Evolutionary conservation across 2,797 vertebrate species (phyloP).

Genomic region (Buceros bicornis): DNA sequence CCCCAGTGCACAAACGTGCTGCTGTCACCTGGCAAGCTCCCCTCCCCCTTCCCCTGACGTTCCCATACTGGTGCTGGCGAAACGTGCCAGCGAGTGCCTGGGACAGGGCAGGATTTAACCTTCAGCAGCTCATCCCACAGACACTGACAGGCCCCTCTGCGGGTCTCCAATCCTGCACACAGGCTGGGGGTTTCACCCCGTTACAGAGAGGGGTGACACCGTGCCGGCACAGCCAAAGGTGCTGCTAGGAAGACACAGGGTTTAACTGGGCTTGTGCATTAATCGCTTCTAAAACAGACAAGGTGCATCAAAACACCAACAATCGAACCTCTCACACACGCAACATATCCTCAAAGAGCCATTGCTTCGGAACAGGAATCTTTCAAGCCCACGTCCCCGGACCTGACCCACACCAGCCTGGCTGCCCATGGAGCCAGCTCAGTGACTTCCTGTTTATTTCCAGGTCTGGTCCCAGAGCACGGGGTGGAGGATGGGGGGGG

Average conservation of each 20-base stretch:
- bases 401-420: rapidly evolving
- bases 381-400: too few species aligned
- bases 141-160: too few species aligned
- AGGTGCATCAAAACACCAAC: neutral
- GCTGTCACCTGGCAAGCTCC: neutral
- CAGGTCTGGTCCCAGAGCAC: neutral
- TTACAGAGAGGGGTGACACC: rapidly evolving
- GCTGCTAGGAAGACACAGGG: neutral
- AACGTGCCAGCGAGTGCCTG: rapidly evolving
- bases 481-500: too few species aligned
- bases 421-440: neutral
- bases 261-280: rapidly evolving
- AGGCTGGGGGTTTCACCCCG: neutral
- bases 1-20: rapidly evolving
- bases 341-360: rapidly evolving
- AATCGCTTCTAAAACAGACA: neutral
- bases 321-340: rapidly evolving
- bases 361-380: neutral
- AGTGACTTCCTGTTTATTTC: neutral
- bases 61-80: rapidly evolving
- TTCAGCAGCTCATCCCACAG: rapidly evolving
- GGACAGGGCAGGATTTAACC: neutral
- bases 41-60: neutral
- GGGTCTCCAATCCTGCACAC: neutral
- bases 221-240: neutral